Evolutionary conservation across 1,140 invertebrate species (phyloP).

Genomic region (Drepana arcuata): DNA sequence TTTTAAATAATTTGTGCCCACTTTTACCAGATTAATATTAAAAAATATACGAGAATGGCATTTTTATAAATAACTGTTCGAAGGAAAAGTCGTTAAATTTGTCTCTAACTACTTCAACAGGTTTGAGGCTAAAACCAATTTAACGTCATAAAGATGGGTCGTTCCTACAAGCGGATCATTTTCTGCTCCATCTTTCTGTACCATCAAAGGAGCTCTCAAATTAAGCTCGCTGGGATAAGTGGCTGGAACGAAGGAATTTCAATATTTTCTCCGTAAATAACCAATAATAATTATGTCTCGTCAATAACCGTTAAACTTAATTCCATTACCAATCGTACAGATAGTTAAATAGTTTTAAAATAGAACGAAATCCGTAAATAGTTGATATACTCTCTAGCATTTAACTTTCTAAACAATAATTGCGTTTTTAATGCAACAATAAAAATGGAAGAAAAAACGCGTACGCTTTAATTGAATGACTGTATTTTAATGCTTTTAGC

Average conservation of each 20-base stretch:
- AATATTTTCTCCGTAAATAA: conserved; percentile 14
- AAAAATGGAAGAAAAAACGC: no score
- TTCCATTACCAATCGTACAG: background rate
- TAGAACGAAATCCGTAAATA: background rate
- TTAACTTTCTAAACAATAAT: background rate
- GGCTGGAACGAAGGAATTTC: conserved; percentile 14
- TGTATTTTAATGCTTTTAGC: no score
- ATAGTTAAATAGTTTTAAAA: background rate
- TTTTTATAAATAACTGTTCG: no score
- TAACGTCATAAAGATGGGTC: conserved; percentile 24
- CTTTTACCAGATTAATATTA: no score
- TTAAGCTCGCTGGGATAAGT: conserved; percentile 25
- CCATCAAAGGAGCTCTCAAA: conserved; percentile 32
- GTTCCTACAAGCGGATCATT: conserved; percentile 25
- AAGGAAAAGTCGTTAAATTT: conserved; percentile 5
- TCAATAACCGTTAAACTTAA: background rate
- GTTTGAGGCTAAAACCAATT: conserved; percentile 28
- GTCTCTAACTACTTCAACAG: conserved; percentile 20
- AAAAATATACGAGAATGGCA: no score
- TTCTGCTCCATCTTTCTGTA: conserved; percentile 29
- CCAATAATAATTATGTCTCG: no score
- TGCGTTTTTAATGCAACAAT: background rate
- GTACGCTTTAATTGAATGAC: no score
- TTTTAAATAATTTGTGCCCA: no score
- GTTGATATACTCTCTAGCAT: background rate